Base-by-base conservation (phyloP, 2,113 vertebrate species). In the Anas platyrhynchos region DNA sequence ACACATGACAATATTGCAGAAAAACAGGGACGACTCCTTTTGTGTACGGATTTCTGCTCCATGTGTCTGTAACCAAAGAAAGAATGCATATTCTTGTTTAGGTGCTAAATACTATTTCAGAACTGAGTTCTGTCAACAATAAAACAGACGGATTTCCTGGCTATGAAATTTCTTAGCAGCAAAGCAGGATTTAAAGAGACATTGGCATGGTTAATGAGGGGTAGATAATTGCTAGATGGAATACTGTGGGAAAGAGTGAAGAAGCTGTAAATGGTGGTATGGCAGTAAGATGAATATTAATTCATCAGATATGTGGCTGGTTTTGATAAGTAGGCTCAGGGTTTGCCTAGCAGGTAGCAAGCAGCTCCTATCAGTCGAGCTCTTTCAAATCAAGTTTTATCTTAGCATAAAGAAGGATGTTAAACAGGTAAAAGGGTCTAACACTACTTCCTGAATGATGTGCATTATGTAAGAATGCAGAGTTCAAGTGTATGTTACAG, bases 151-250 rank as follows among this genome's bases (percentile, higher is more conserved):
- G 32, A 93, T 89, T 91, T 88, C 73, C 73, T 78, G 22, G 46
- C 50, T 61, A 72, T 79, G n/a, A 88, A 68, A 29, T 61, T 79
- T 93, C 68, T 72, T 50, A 75, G 86, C 71, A 87, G 82, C 71
- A 87, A 95, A 88, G 67, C 55, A 79, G 41, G n/a, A 92, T 76
- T 89, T 83, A 89, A 89, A 89, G 89, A 93, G 67, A 62, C 85
- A 87, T 6, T 89, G 93, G 87, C 84, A 91, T 74, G 87, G 71
- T 95, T 91, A 94, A 96, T 83, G 87, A 91, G 8, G 41, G 46
- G 11, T 56, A 91, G 67, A 80, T 66, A 96, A 94, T 69, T 91
- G 55, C 74, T 92, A 80, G 55, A 94, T 85, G 59, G 54, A 91
- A 87, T 91, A 89, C 48, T 62, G 58, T 87, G 44, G 48, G 89